Percentiles rank a stretch among this genome's conserved stretches.
Conservation (phyloP, 2,113 vertebrate genomes). For the Odontophorus gujanensis region DNA sequence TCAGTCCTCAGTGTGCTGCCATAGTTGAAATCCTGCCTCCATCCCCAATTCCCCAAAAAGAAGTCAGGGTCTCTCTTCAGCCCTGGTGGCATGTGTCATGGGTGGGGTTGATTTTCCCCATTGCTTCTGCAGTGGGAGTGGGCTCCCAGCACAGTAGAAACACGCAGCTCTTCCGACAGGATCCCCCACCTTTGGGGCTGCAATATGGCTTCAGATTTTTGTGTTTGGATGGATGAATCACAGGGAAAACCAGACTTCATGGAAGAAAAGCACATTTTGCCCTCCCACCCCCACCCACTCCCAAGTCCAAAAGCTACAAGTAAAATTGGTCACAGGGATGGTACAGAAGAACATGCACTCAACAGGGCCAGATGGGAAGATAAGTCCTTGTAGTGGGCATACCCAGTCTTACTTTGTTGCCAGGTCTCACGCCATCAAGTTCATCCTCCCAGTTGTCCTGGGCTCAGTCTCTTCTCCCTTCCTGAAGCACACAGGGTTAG, state of each 20-base stretch:
- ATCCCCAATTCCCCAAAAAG: not conserved
- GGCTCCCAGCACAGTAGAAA: not conserved
- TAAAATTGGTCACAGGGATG: slow-evolving; percentile 74
- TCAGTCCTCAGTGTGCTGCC: not conserved
- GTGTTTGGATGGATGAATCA: not conserved
- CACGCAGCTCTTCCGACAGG: not conserved
- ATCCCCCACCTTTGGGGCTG: not conserved
- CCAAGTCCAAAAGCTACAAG: slow-evolving; percentile 67
- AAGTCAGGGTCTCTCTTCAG: not conserved
- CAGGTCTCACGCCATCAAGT: not conserved
- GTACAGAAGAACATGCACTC: slow-evolving; percentile 79
- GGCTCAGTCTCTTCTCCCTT: slow-evolving; percentile 39
- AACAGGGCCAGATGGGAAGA: slow-evolving; percentile 49
- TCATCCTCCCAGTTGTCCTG: slow-evolving; percentile 32
- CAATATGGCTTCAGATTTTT: slow-evolving; percentile 34
- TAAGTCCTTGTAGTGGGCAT: slow-evolving; percentile 15
- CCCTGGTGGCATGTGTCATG: not conserved
- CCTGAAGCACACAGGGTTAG: not conserved
- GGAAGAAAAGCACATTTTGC: slow-evolving; percentile 66
- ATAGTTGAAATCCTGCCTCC: not conserved
- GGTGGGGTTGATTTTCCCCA: not conserved
- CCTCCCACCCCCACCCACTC: slow-evolving; percentile 34
- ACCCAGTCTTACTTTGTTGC: not conserved
- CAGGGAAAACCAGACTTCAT: slow-evolving; percentile 33
- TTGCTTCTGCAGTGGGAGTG: not conserved